These are phyloP conservation scores for Nephrotoma guestfalica DNA, from an alignment of 2,888 invertebrate species.

Conservation along the genomic window DNA sequence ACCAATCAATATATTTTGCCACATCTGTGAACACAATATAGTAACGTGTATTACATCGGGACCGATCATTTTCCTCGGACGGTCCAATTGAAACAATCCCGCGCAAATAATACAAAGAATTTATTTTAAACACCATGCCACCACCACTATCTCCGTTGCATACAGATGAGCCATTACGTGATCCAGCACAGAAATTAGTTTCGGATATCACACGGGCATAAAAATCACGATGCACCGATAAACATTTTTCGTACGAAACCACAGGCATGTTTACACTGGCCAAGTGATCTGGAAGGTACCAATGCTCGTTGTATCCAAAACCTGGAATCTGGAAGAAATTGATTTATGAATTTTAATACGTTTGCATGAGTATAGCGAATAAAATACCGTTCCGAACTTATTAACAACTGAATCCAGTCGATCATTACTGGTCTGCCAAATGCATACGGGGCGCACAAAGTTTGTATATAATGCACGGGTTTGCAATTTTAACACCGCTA, in stretches of 20 bases:
- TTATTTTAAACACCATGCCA: conserved; percentile 26
- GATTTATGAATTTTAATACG: too few species aligned
- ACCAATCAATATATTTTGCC: conserved; percentile 23
- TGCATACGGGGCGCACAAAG: not conserved
- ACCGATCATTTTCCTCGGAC: conserved; percentile 14
- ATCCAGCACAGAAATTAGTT: conserved; percentile 14
- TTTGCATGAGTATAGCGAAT: too few species aligned
- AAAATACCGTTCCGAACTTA: not conserved
- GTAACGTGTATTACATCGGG: conserved; percentile 32
- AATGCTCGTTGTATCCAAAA: conserved; percentile 27
- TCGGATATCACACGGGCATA: conserved; percentile 10
- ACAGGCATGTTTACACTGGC: conserved; percentile 22
- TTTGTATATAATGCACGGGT: not conserved
- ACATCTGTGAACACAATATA: conserved; percentile 36
- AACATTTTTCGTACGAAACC: conserved; percentile 21
- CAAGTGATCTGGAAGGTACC: conserved; percentile 11
- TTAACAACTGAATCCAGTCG: not conserved
- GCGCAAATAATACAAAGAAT: conserved; percentile 9
- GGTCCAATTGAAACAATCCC: conserved; percentile 13
- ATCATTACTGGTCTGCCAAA: not conserved
- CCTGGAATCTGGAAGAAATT: conserved; percentile 15
- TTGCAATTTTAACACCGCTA: not conserved
- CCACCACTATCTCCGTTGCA: conserved; percentile 40
- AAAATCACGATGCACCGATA: conserved; percentile 13
- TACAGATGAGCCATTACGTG: conserved; percentile 25